Conservation (phyloP, 2,888 invertebrate species). For the Gryllus longicercus region DNA sequence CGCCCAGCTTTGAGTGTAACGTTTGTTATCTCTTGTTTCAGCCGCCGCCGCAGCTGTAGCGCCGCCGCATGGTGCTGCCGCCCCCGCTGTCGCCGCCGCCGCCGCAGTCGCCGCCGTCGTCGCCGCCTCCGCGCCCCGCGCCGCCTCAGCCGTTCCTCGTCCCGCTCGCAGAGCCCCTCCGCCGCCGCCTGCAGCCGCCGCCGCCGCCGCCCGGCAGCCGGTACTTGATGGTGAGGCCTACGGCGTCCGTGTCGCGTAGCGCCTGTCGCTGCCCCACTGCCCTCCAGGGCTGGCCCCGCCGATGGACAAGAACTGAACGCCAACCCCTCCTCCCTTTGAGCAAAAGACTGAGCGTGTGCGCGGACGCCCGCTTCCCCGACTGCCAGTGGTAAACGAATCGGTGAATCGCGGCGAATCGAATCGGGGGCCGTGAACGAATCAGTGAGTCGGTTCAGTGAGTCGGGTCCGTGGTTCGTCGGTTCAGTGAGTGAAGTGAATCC, state of each 20-base stretch:
- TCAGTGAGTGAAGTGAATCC: constrained; percentile 1
- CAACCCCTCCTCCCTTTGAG: not conserved
- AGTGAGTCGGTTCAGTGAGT: not conserved
- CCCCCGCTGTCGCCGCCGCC: too few relatives aligned
- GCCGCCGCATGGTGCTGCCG: not conserved
- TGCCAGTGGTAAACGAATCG: not conserved
- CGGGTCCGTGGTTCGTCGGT: not conserved
- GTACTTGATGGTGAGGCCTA: not conserved
- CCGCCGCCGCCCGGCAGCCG: not conserved
- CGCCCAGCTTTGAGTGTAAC: too few relatives aligned
- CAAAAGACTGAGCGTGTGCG: not conserved
- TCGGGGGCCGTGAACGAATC: not conserved
- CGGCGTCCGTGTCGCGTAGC: not conserved
- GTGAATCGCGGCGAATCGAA: not conserved
- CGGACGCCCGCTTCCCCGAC: not conserved
- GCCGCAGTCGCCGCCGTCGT: not conserved
- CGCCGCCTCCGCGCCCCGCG: not conserved
- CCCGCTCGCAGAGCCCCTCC: not conserved
- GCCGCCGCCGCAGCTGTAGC: not conserved
- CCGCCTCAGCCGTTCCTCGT: not conserved
- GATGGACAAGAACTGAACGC: constrained; percentile 39
- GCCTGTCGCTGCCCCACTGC: constrained; percentile 31
- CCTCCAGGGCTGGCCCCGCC: constrained; percentile 48
- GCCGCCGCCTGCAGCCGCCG: constrained; percentile 4
- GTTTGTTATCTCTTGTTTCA: too few relatives aligned